Percentiles rank a stretch among this genome's conserved stretches.
phyloP scores from a whole-genome alignment of 2,113 vertebrate species.

The Neodon shergylaensis region DNA sequence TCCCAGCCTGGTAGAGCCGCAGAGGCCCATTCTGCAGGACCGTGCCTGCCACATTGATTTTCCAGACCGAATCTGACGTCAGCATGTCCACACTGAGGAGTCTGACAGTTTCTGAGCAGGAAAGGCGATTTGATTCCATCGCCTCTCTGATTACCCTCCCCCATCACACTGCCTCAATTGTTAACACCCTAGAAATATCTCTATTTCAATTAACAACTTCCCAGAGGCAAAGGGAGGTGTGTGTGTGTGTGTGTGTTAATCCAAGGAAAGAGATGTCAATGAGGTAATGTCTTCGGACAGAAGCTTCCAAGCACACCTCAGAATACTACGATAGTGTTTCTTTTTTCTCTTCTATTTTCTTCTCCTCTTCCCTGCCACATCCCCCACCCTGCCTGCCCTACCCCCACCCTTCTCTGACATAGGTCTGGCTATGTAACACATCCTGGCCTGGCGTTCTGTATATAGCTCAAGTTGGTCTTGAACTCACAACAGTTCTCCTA shows the following conservation, averaged over 20 bases:
- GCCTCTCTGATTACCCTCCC: neutral
- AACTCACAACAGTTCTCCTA: neutral
- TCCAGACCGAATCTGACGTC: neutral
- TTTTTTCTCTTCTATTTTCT: neutral
- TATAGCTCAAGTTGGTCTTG: neutral
- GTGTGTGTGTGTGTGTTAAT: neutral
- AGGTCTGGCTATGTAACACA: neutral
- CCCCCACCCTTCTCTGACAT: too few species aligned
- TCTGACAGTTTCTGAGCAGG: neutral
- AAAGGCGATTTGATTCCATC: neutral
- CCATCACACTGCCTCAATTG: neutral
- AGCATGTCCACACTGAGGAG: neutral
- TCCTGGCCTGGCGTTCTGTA: neutral
- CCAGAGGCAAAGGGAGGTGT: neutral
- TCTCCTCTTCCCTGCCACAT: neutral
- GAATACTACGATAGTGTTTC: neutral
- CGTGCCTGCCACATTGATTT: neutral
- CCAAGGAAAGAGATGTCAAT: neutral
- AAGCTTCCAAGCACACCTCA: neutral
- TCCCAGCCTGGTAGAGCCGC: neutral
- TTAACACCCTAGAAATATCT: neutral
- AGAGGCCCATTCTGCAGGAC: too few species aligned
- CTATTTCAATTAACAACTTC: constrained; percentile 24
- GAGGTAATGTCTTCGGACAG: neutral
- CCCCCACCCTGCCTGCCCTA: too few species aligned